Percentiles rank a stretch among this genome's conserved stretches.
These are phyloP conservation scores for Phoronis australis DNA, from an alignment of 2,888 invertebrate genomes.

Conservation along the genomic window DNA sequence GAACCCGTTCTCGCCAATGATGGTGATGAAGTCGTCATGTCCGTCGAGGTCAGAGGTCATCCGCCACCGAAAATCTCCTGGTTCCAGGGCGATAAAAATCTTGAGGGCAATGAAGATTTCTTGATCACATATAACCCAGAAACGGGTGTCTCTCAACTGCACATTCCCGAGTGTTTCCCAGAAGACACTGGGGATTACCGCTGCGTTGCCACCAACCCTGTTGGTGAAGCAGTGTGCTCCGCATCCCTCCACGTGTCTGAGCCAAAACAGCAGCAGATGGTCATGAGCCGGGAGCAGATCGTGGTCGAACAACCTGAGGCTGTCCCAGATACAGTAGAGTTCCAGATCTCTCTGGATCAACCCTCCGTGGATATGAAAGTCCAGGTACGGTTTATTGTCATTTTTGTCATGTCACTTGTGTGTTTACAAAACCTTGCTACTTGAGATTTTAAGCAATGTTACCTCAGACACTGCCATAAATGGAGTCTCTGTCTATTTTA, in stretches of 20 bases:
- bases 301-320: background rate
- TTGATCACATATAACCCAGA: slow-evolving; percentile 47
- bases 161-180: slow-evolving; percentile 51
- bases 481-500: too few relatives aligned
- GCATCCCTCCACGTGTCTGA: slow-evolving; percentile 41
- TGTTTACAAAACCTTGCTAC: too few relatives aligned
- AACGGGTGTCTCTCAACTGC: slow-evolving; percentile 44
- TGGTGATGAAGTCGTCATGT: slow-evolving; percentile 43
- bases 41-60: slow-evolving; percentile 41
- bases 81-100: slow-evolving; percentile 51
- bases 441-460: too few relatives aligned
- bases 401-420: too few relatives aligned
- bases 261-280: slow-evolving; percentile 4
- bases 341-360: too few relatives aligned
- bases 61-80: slow-evolving; percentile 48
- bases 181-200: slow-evolving; percentile 58
- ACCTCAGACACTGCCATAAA: too few relatives aligned
- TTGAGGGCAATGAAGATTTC: slow-evolving; percentile 50
- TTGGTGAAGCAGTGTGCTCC: slow-evolving; percentile 80
- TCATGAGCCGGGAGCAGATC: background rate
- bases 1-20: slow-evolving; percentile 32
- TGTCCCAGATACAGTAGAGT: background rate
- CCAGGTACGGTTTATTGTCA: too few relatives aligned
- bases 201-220: slow-evolving; percentile 73
- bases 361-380: too few relatives aligned